phyloP scores from a whole-genome alignment of 2,888 invertebrate species.

The Tachina lurida region DNA sequence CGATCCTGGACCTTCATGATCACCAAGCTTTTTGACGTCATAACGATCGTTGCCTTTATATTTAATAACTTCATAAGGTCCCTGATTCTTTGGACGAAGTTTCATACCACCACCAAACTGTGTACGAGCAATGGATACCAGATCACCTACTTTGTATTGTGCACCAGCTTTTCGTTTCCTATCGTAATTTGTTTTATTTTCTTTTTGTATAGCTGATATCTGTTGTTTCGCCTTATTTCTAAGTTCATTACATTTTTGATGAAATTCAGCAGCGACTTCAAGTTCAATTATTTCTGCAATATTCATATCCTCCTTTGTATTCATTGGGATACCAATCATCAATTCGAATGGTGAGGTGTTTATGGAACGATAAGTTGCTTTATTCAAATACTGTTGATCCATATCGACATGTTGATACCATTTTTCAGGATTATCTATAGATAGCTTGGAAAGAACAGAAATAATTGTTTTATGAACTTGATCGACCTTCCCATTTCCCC shows the following conservation, averaged over 20 bases:
- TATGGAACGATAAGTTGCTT: background rate
- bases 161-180: background rate
- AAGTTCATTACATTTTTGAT: background rate
- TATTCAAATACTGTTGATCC: background rate
- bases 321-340: background rate
- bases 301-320: background rate
- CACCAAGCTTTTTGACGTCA: background rate
- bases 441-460: background rate
- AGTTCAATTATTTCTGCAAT: background rate
- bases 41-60: slow-evolving; percentile 8
- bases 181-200: background rate
- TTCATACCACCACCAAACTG: slow-evolving; percentile 2
- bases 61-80: slow-evolving; percentile 1
- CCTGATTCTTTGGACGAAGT: background rate
- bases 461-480: background rate
- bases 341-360: slow-evolving; percentile 9
- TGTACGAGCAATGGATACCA: slow-evolving; percentile 3
- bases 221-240: background rate
- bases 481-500: background rate
- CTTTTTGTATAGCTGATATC: too few species aligned
- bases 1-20: background rate
- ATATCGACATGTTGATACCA: background rate
- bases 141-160: slow-evolving; percentile 5
- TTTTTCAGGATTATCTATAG: background rate
- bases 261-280: background rate